These are phyloP conservation scores for Cotesia vestalis DNA, from an alignment of 1,140 invertebrate genomes.

Conservation along the genomic window DNA sequence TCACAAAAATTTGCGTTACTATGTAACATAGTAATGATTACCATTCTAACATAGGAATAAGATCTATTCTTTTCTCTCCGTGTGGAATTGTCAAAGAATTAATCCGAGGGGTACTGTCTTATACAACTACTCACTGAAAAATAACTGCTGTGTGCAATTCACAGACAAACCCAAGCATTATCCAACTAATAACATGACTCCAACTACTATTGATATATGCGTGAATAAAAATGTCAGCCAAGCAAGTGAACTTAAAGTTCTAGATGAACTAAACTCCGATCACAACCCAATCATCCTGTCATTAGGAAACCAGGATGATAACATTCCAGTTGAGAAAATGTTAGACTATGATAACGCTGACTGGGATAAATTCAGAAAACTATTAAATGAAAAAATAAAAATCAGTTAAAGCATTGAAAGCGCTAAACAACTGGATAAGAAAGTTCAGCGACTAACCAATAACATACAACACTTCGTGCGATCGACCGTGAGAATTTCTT, in stretches of 20 bases:
- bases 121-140: conserved; percentile 38
- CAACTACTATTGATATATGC: conserved; percentile 45
- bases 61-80: too few relatives aligned
- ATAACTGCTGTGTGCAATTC: conserved; percentile 43
- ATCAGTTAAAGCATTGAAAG: conserved; percentile 30
- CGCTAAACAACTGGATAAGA: conserved; percentile 31
- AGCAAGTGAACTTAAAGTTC: conserved; percentile 22
- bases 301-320: conserved; percentile 20
- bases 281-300: conserved; percentile 43
- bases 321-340: background rate
- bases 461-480: conserved; percentile 26
- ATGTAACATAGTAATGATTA: too few relatives aligned
- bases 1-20: too few relatives aligned
- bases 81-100: conserved; percentile 44
- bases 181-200: conserved; percentile 40
- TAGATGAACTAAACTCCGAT: conserved; percentile 44
- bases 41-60: too few relatives aligned
- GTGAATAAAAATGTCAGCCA: conserved; percentile 45
- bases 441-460: conserved; percentile 36
- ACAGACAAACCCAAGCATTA: conserved; percentile 43
- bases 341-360: conserved; percentile 37
- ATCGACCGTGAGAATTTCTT: background rate
- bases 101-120: conserved; percentile 42
- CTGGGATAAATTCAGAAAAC: conserved; percentile 32
- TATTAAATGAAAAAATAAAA: conserved; percentile 33